Conservation (phyloP, 2,797 vertebrate species). For the Lepus oiostolus region DNA sequence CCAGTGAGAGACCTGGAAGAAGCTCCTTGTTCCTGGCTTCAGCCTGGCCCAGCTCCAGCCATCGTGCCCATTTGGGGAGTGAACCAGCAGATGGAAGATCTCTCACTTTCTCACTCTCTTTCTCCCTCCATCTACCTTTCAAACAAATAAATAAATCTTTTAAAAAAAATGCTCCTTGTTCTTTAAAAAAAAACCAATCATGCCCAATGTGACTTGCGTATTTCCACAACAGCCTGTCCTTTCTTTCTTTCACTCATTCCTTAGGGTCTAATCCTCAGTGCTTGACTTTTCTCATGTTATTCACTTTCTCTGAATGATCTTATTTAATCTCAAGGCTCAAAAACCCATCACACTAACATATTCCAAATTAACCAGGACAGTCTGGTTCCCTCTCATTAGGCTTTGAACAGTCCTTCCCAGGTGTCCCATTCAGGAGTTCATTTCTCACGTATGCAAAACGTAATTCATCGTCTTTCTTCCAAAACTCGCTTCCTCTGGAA, state of each 20-base stretch:
- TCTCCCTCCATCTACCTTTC: no score
- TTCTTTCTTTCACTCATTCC: neutral
- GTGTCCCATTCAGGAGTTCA: neutral
- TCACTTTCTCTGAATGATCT: neutral
- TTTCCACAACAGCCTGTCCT: conserved; percentile 1
- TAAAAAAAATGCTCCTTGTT: no score
- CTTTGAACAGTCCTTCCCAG: neutral
- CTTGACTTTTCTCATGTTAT: neutral
- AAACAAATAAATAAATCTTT: no score
- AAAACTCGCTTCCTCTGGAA: neutral
- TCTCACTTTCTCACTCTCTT: no score
- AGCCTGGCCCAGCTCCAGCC: no score
- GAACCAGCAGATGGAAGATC: no score
- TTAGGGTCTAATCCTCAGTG: neutral
- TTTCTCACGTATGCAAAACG: neutral
- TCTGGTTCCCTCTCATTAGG: neutral
- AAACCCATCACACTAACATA: neutral
- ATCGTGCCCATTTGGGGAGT: no score
- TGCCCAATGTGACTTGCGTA: neutral
- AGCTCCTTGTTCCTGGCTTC: no score
- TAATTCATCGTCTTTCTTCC: neutral
- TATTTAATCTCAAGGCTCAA: neutral
- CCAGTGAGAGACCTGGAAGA: no score
- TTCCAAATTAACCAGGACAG: neutral
- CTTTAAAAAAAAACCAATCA: no score